Evolutionary conservation across 37 sponge, comb jelly and placozoan species (phyloP).

Genomic region (Halisarca cf. caerulea): DNA sequence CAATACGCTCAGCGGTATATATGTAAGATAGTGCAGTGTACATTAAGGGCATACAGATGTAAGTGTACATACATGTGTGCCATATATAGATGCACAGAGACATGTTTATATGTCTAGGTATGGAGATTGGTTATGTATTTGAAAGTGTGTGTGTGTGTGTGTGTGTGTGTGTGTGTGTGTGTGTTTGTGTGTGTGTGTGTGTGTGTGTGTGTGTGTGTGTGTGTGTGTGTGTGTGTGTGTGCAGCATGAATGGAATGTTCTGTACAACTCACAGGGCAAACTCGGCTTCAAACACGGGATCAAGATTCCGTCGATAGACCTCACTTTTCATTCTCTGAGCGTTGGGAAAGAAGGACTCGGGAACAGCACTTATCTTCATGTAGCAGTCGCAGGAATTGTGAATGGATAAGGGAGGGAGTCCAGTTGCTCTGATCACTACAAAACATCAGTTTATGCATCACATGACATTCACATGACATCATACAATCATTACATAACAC

Average conservation of each 20-base stretch:
- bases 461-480: too few species aligned
- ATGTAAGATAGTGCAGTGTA: background rate
- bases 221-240: background rate
- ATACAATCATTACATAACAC: too few species aligned
- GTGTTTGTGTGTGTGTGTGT: too few species aligned
- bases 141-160: too few species aligned
- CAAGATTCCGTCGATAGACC: conserved; percentile 38
- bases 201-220: background rate
- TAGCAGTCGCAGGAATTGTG: conserved; percentile 18
- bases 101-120: too few species aligned
- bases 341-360: background rate
- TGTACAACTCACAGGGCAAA: conserved; percentile 59
- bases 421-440: conserved; percentile 2
- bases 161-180: too few species aligned
- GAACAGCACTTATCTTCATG: conserved; percentile 1
- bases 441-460: too few species aligned
- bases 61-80: too few species aligned
- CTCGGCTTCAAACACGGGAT: conserved; percentile 53
- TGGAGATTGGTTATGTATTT: too few species aligned
- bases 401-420: background rate
- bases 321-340: conserved; percentile 1
- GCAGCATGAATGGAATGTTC: too few species aligned
- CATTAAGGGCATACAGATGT: too few species aligned
- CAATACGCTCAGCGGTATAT: background rate
- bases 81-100: too few species aligned